Conservation (phyloP, 2,888 invertebrate species). For the Calephelis perditalis region DNA sequence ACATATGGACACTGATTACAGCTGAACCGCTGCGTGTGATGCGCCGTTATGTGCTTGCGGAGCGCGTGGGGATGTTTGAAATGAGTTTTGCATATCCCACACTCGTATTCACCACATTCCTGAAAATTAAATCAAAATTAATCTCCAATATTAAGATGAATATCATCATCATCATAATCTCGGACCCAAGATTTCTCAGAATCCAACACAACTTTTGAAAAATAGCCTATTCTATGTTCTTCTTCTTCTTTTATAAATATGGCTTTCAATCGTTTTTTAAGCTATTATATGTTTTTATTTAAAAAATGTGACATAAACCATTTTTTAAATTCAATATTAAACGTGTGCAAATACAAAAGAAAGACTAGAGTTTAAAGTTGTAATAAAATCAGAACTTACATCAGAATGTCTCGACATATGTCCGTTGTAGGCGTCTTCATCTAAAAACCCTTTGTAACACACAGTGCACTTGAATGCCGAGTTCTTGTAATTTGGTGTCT, state of each 20-base stretch:
- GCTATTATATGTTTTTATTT: too few relatives aligned
- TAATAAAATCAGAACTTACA: slow-evolving; percentile 39
- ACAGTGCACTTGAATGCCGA: slow-evolving; percentile 54
- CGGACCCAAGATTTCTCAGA: too few relatives aligned
- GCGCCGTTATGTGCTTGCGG: slow-evolving; percentile 63
- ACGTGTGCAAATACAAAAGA: too few relatives aligned
- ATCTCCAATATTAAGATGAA: too few relatives aligned
- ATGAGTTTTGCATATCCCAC: slow-evolving; percentile 61
- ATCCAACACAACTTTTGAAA: too few relatives aligned
- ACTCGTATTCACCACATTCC: slow-evolving; percentile 60
- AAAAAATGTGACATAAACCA: too few relatives aligned
- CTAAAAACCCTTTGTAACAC: slow-evolving; percentile 63
- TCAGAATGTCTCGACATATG: slow-evolving; percentile 56
- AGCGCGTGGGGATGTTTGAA: slow-evolving; percentile 59
- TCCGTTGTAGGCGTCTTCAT: slow-evolving; percentile 55
- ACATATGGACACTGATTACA: slow-evolving; percentile 60
- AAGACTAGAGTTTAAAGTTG: too few relatives aligned
- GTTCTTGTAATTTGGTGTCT: slow-evolving; percentile 57
- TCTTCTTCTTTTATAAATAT: too few relatives aligned
- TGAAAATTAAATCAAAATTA: slow-evolving; percentile 26
- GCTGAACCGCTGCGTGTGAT: slow-evolving; percentile 62
- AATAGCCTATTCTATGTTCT: too few relatives aligned
- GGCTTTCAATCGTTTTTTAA: too few relatives aligned
- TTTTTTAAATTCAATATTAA: too few relatives aligned
- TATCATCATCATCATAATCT: too few relatives aligned